Percentiles rank a stretch among this genome's conserved stretches.
phyloP scores from a whole-genome alignment of 2,888 invertebrate genomes.

The Thereva nobilitata region DNA sequence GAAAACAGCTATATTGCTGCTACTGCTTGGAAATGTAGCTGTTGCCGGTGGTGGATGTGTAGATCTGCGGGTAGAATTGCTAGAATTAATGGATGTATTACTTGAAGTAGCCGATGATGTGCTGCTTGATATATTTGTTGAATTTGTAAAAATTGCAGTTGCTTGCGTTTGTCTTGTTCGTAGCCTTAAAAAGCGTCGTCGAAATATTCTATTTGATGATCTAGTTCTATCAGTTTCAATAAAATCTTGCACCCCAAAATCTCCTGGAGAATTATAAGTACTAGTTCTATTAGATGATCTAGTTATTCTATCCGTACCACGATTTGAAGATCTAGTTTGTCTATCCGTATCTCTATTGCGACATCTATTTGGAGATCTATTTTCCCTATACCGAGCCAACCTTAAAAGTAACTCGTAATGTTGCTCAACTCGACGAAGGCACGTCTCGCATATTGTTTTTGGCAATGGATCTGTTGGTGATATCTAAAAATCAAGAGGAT shows the following conservation, averaged over 20 bases:
- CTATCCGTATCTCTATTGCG: neutral
- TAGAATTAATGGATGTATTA: neutral
- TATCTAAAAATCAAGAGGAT: slow-evolving; percentile 58
- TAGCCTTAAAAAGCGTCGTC: neutral
- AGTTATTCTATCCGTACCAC: neutral
- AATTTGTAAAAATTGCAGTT: neutral
- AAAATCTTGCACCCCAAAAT: neutral
- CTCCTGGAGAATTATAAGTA: neutral
- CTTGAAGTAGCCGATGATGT: neutral
- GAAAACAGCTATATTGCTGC: no score
- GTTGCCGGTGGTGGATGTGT: no score
- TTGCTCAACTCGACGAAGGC: slow-evolving; percentile 65
- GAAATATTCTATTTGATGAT: no score
- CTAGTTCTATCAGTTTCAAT: neutral
- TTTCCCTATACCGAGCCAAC: slow-evolving; percentile 42
- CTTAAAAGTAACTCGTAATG: slow-evolving; percentile 58
- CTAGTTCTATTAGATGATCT: neutral
- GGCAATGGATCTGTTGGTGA: slow-evolving; percentile 69
- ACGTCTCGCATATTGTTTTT: slow-evolving; percentile 69
- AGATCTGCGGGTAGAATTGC: no score
- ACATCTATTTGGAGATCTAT: neutral
- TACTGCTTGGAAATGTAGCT: no score
- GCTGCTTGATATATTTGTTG: neutral
- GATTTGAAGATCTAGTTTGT: neutral
- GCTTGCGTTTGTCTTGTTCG: neutral